Conservation (phyloP, 2,888 invertebrate species). For the Homarus gammarus region DNA sequence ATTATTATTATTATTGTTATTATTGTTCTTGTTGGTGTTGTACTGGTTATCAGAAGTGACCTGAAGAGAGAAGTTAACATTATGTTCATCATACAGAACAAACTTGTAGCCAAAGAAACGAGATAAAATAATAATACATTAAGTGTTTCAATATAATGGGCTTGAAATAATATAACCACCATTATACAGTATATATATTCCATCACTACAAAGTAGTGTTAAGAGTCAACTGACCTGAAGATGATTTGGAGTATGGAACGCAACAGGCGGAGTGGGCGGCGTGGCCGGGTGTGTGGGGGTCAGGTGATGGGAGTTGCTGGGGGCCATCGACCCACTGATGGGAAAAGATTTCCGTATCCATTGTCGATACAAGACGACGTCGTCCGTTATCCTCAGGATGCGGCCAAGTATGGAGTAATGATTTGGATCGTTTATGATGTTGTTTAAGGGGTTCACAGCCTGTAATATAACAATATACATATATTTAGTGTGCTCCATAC, state of each 20-base stretch:
- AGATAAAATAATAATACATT: background rate
- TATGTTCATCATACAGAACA: no score
- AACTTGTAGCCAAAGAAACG: no score
- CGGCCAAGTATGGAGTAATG: conserved; percentile 88
- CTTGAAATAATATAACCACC: no score
- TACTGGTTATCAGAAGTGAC: conserved; percentile 48
- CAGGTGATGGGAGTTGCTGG: conserved; percentile 19
- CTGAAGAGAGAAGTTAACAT: background rate
- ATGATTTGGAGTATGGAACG: conserved; percentile 36
- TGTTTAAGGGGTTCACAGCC: conserved; percentile 77
- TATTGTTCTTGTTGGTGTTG: no score
- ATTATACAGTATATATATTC: no score
- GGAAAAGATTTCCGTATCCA: conserved; percentile 84
- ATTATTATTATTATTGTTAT: conserved; percentile 38
- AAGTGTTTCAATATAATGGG: no score
- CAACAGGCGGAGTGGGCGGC: conserved; percentile 59
- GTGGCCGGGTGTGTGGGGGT: conserved; percentile 51
- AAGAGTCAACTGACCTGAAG: no score
- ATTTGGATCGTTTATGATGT: conserved; percentile 73
- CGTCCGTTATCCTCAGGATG: conserved; percentile 94
- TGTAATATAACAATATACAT: conserved; percentile 59
- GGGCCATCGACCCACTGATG: conserved; percentile 71
- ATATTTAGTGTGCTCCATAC: background rate
- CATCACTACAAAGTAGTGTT: no score
- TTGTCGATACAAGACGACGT: conserved; percentile 88